These are phyloP conservation scores for Hystrix brachyura DNA, from an alignment of 2,113 vertebrate species.

Conservation along the genomic window DNA sequence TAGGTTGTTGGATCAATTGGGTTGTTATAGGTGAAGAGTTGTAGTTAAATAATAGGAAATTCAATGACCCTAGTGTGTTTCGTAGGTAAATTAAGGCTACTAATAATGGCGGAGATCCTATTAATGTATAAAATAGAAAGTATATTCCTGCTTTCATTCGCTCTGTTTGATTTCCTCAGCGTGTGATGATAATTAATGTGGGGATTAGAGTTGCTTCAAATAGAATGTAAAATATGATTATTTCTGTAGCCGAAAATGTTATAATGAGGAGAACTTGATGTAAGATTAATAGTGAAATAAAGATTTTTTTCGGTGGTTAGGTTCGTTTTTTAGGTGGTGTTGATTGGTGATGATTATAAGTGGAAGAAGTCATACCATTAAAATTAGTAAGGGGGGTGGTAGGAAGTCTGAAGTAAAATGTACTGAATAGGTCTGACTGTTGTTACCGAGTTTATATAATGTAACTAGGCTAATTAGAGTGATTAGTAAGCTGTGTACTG, in stretches of 20 bases:
- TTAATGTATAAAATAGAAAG: background rate
- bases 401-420: background rate
- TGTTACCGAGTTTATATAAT: background rate
- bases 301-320: background rate
- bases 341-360: background rate
- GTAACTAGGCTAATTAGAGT: background rate
- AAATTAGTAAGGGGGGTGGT: background rate
- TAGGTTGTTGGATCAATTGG: background rate
- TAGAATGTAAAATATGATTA: background rate
- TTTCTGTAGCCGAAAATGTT: background rate
- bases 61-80: background rate
- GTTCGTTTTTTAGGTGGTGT: background rate
- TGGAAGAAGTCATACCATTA: background rate
- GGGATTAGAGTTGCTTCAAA: background rate
- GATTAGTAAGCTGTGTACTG: background rate
- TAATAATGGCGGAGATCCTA: accelerated
- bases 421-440: background rate
- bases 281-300: accelerated
- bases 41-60: background rate
- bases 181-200: background rate
- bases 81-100: background rate
- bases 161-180: background rate
- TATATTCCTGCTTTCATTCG: background rate
- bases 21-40: accelerated
- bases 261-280: background rate